Base-by-base conservation (phyloP, 2,888 invertebrate species). In the Drosophila rellima region DNA sequence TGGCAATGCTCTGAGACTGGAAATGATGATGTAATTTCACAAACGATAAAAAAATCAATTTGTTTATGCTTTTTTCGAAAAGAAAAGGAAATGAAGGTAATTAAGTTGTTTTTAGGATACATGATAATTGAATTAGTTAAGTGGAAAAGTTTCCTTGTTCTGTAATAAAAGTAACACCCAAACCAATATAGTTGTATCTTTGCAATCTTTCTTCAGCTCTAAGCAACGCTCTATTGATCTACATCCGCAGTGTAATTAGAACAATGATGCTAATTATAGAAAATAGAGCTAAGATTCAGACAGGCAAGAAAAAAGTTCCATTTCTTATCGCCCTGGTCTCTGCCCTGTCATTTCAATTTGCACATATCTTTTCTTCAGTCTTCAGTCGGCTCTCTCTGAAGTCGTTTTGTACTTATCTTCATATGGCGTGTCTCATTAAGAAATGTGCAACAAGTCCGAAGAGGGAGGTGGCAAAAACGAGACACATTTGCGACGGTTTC, bases 351-450 rank as follows among this genome's bases (percentile, higher is more conserved):
- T 70, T 87, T 70, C 77, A 82, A 82, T 82, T 88, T 82, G 69
- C 86, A 88, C 88, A 64, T 64, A 65, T 63, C 39, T 55, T 20
- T 42, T 13, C 35, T 7, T 40, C 7, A 6, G 13, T 18, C 20
- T 40, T 40, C 48, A 51, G 88, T 68, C 88, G 82, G 88, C 76
- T 17, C 31, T 40, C 57, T 88, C 44, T 86, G 83, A 88, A 66
- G 80, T 76, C 66, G 47, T 11, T 54, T 48, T 56, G 33, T 56
- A 47, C 62, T 63, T 77, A 67, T 73, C 56, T 68, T 68, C 70
- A 63, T 75, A 70, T 78, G 20, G 66, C 78, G 75, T 75, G 86
- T 65, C 73, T 83, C 80, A 86, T 88, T 86, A 80, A 52, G 66
- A 63, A 67, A 65, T 67, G 60, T 68, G 57, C 73, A 62, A 45